Conservation (phyloP, 2,113 vertebrate genomes). For the Periophthalmodon schlosseri region DNA sequence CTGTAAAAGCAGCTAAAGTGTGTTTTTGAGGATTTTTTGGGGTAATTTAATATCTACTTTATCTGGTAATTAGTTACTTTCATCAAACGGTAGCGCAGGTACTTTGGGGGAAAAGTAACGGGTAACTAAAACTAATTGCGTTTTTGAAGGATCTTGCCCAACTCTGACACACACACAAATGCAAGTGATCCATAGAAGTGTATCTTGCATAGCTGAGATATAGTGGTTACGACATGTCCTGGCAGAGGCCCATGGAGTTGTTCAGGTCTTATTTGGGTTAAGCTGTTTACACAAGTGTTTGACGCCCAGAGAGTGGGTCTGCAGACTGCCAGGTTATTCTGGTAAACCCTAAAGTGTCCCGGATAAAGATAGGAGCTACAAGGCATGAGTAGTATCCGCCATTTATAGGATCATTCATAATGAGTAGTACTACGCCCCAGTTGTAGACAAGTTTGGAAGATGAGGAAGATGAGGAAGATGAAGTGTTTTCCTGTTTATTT, state of each 20-base stretch:
- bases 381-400: neutral
- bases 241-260: constrained; percentile 26
- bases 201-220: constrained; percentile 7
- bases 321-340: constrained; percentile 1
- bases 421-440: neutral
- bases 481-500: neutral
- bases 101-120: too few species aligned
- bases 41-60: too few species aligned
- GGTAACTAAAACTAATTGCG: too few species aligned
- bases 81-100: too few species aligned
- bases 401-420: neutral
- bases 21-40: too few species aligned
- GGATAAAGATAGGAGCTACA: neutral
- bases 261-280: constrained; percentile 39
- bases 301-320: constrained; percentile 26
- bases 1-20: too few species aligned
- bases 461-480: too few species aligned
- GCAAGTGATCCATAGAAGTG: constrained; percentile 16
- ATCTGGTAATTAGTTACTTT: too few species aligned
- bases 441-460: neutral
- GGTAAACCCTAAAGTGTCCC: constrained; percentile 4
- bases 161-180: neutral
- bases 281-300: constrained; percentile 40
- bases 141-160: too few species aligned
- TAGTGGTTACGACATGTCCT: constrained; percentile 5